Evolutionary conservation across 2,113 vertebrate species (phyloP), one percentile per base, ranked within the genome.

Genomic region (Nanger granti): DNA sequence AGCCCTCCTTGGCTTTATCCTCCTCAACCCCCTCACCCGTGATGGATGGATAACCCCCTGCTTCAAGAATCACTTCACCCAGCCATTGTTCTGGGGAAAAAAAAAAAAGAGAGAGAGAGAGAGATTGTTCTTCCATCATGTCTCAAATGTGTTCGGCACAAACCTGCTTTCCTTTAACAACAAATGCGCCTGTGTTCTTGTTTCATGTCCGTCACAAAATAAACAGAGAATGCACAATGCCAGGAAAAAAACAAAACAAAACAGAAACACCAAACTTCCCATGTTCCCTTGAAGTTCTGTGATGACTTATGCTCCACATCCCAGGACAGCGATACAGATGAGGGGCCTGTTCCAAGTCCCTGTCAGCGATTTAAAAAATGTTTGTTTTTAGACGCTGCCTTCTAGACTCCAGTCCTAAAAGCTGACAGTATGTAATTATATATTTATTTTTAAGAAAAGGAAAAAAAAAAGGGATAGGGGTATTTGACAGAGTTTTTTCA

Each of bases 131-230:
- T 95, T 98, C 94, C 97, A 92, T 89, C 88, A 84, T 44, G 97
- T 98, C 85, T 97, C 95, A 93, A 89, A 95, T 4, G 5, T 97
- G 69, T 96, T 89, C n/a, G 73, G 94, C 98, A 93, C n/a, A 96
- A 97, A 96, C 91, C 92, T 44, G 84, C 41, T 98, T 91, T 97
- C 88, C 87, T 95, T 97, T 83, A 93, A 91, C 69, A 44, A 87
- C 83, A 94, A 93, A 28, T 83, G 95, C 26, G 82, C 73, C 83
- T 97, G 73, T 95, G 93, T 96, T 94, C 62, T 85, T 94, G 80
- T 97, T 95, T 89, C 66, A 73, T 26, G 29, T 97, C 73, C 84
- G 80, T 85, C 94, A 57, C 12, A 82, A 95, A 89, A 96, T 89
- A 97, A 88, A 91, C 14, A 3, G 13, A 87, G 54, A 60, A 54